phyloP scores from a whole-genome alignment of 1,140 invertebrate species.

The Rhopalosiphum padi region DNA sequence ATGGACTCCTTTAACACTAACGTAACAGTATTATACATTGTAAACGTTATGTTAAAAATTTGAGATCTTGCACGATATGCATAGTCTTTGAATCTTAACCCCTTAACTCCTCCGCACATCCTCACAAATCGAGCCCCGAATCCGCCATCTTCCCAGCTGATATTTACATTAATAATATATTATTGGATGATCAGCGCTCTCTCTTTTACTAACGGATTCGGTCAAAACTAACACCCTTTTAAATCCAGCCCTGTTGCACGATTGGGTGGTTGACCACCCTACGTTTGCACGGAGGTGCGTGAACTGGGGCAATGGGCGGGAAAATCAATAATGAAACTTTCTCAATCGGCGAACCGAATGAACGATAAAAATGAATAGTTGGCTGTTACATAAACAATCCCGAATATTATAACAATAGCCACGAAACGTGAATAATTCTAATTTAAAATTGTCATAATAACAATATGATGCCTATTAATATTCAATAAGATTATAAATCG shows the following conservation, averaged over 20 bases:
- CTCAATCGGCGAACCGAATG: not conserved
- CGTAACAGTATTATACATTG: not conserved
- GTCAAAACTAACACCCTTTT: not conserved
- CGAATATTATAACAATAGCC: not conserved
- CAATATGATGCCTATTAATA: not conserved
- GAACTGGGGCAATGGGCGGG: too few species aligned
- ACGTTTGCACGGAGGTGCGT: not conserved
- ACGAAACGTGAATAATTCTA: not conserved
- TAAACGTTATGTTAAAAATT: not conserved
- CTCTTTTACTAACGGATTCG: not conserved
- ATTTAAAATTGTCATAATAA: not conserved
- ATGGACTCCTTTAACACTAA: not conserved
- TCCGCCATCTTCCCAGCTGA: not conserved
- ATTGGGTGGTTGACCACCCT: too few species aligned
- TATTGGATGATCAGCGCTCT: not conserved
- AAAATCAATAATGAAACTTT: not conserved
- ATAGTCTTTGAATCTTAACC: not conserved
- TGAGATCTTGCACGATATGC: not conserved
- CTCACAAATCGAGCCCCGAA: not conserved
- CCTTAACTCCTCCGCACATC: not conserved
- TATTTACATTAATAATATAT: not conserved
- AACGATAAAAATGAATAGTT: not conserved
- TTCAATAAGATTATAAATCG: too few species aligned
- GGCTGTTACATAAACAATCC: not conserved
- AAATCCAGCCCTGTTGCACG: not conserved